A percentile compares a stretch with the other conserved stretches of the same genome.
Conservation (phyloP, 2,888 invertebrate genomes). For the Saturnia pavonia region DNA sequence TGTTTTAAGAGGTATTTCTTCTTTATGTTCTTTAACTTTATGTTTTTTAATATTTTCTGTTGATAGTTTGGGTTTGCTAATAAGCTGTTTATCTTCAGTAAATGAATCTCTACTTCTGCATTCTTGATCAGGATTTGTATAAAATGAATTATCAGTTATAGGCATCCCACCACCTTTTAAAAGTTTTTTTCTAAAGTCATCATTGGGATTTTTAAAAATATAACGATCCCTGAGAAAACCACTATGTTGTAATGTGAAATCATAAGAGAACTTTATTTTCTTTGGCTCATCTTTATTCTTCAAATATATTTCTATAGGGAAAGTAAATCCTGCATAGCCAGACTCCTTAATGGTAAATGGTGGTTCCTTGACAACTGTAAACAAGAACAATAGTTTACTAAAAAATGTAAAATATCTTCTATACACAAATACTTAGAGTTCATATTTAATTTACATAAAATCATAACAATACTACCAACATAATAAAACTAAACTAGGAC, state of each 20-base stretch:
- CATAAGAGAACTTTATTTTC: conserved; percentile 91
- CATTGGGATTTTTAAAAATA: conserved; percentile 91
- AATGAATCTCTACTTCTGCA: conserved; percentile 81
- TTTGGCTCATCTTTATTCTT: conserved; percentile 95
- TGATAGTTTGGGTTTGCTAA: conserved; percentile 87
- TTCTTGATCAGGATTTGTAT: conserved; percentile 78
- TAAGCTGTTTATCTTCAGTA: conserved; percentile 83
- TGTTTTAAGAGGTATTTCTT: conserved; percentile 79
- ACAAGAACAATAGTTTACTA: conserved; percentile 15
- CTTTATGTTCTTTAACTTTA: conserved; percentile 80
- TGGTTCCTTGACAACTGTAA: conserved; percentile 92
- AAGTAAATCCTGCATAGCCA: conserved; percentile 96
- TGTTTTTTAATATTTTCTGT: conserved; percentile 83
- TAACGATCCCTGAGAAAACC: conserved; percentile 91
- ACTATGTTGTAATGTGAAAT: conserved; percentile 89
- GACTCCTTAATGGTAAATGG: conserved; percentile 95
- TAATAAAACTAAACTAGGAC: conserved; percentile 26
- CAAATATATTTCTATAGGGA: conserved; percentile 94
- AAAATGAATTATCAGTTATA: conserved; percentile 69
- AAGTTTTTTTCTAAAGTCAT: conserved; percentile 93
- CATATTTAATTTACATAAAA: conserved; percentile 21
- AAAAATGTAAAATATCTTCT: conserved; percentile 5
- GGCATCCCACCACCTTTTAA: conserved; percentile 91
- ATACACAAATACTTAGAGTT: neutral
- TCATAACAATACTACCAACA: conserved; percentile 24